Percentiles rank a stretch among this genome's conserved stretches.
Evolutionary conservation across 2,797 vertebrate genomes (phyloP).

Genomic region (Sebastes kiyomatsui): DNA sequence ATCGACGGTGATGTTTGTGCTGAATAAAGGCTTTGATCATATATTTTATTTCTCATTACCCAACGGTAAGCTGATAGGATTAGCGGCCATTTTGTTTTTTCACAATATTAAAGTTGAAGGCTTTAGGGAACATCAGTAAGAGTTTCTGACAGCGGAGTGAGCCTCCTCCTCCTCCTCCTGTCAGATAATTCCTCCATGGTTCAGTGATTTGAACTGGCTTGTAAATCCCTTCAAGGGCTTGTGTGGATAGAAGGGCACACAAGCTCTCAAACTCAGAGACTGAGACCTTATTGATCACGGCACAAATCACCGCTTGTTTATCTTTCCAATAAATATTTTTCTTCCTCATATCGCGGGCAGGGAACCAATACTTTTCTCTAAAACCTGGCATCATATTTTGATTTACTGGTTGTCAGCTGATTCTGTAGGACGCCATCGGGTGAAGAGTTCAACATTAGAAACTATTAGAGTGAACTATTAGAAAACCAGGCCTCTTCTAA

Average conservation of each 20-base stretch:
- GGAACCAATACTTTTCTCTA: neutral
- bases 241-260: constrained; percentile 25
- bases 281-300: constrained; percentile 28
- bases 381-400: neutral
- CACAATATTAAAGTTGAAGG: constrained; percentile 17
- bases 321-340: constrained; percentile 15
- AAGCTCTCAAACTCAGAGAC: constrained; percentile 18
- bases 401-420: neutral
- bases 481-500: neutral
- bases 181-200: constrained; percentile 47
- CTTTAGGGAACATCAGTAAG: constrained; percentile 21
- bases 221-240: constrained; percentile 56
- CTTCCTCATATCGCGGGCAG: neutral
- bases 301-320: constrained; percentile 33
- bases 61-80: neutral
- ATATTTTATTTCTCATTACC: neutral
- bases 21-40: neutral
- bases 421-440: neutral
- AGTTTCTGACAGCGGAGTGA: constrained; percentile 48
- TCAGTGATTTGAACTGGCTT: constrained; percentile 49
- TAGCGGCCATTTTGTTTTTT: constrained; percentile 3
- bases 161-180: constrained; percentile 2
- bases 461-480: no score
- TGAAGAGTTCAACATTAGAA: neutral
- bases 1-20: neutral